Evolutionary conservation across 1,140 invertebrate genomes (phyloP).

Genomic region (Brachionus calyciflorus): DNA sequence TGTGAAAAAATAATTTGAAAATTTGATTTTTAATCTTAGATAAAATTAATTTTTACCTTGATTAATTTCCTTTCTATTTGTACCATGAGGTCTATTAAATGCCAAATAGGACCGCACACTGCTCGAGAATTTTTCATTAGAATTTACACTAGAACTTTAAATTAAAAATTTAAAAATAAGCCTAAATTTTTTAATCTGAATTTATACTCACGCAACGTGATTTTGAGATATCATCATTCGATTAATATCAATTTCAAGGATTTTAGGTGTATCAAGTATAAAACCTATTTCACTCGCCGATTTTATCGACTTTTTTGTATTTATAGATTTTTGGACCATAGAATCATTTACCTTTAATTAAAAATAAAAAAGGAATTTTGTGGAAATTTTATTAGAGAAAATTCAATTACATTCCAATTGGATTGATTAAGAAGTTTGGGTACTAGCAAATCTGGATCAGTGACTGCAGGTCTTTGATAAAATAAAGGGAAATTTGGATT

Average conservation of each 20-base stretch:
- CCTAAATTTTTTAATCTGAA: not conserved
- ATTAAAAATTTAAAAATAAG: not conserved
- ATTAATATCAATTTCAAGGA: slow-evolving; percentile 60
- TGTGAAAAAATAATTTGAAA: not conserved
- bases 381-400: not conserved
- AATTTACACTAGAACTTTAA: not conserved
- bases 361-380: not conserved
- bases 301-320: not conserved
- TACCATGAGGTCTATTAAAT: not conserved
- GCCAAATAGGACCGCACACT: slow-evolving; percentile 6
- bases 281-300: not conserved
- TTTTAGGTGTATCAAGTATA: slow-evolving; percentile 53
- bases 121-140: not conserved
- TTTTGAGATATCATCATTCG: slow-evolving; percentile 60
- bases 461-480: not conserved
- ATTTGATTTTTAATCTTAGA: not conserved
- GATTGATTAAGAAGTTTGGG: not conserved
- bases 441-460: not conserved
- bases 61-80: not conserved
- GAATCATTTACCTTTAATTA: slow-evolving; percentile 27
- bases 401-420: slow-evolving; percentile 1
- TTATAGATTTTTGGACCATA: not conserved
- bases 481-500: not conserved
- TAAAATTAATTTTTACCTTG: not conserved
- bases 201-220: slow-evolving; percentile 54